Evolutionary conservation across 2,888 invertebrate genomes (phyloP).

Genomic region (Oxystoma pomonae): DNA sequence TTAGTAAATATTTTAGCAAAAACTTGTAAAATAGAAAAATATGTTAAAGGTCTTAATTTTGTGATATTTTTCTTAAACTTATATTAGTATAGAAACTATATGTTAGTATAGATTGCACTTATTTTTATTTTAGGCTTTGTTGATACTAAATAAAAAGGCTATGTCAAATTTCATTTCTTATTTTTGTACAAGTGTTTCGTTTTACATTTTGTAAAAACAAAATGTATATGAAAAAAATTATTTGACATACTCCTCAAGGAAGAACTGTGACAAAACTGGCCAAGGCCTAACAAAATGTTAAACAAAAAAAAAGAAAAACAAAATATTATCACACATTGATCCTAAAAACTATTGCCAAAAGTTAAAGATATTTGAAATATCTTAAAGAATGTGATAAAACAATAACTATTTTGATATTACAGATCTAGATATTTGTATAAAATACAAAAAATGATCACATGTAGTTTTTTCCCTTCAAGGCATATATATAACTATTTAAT

Average conservation of each 20-base stretch:
- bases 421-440: conserved; percentile 31
- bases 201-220: not conserved
- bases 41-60: not conserved
- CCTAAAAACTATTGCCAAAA: conserved; percentile 35
- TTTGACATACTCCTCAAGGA: conserved; percentile 38
- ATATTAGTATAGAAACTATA: not conserved
- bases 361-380: conserved; percentile 11
- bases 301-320: conserved; percentile 33
- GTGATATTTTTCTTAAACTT: not conserved
- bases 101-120: not conserved
- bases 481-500: not conserved
- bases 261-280: conserved; percentile 48
- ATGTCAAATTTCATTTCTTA: not conserved
- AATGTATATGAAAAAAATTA: not conserved
- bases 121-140: not conserved
- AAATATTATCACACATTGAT: conserved; percentile 41
- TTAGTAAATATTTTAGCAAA: not conserved
- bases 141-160: not conserved
- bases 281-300: conserved; percentile 45
- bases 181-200: not conserved
- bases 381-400: not conserved
- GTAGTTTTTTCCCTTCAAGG: conserved; percentile 17
- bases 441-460: conserved; percentile 22
- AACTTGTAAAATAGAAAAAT: not conserved
- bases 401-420: conserved; percentile 26